Conservation (phyloP, 2,113 vertebrate genomes). For the Naja naja region DNA sequence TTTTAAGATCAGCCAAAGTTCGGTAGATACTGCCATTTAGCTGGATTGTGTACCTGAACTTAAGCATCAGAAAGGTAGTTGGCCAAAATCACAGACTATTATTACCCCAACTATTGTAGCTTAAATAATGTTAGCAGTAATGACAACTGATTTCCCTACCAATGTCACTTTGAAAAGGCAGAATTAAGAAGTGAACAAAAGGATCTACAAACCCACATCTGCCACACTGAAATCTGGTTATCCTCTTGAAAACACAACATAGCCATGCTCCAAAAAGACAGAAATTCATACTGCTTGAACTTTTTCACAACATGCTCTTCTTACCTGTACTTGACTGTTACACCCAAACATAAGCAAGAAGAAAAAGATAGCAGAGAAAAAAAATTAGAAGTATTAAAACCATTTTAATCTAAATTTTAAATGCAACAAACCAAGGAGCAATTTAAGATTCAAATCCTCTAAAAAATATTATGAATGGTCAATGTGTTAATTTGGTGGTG, state of each 20-base stretch:
- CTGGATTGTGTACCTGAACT: background rate
- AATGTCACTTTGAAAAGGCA: background rate
- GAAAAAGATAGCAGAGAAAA: slow-evolving; percentile 71
- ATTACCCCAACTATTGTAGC: background rate
- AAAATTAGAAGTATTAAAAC: slow-evolving; percentile 63
- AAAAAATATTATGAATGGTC: background rate
- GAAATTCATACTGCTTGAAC: slow-evolving; percentile 17
- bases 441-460: background rate
- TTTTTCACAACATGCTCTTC: slow-evolving; percentile 69
- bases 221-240: background rate
- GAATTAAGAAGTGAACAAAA: background rate
- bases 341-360: slow-evolving; percentile 81
- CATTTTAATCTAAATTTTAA: slow-evolving; percentile 35
- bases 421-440: background rate
- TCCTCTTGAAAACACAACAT: background rate
- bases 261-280: background rate
- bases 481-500: background rate
- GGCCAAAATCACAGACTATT: background rate
- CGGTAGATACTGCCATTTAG: background rate
- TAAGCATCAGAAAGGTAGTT: background rate
- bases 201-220: background rate
- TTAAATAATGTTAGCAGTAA: background rate
- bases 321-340: slow-evolving; percentile 86
- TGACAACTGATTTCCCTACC: background rate
- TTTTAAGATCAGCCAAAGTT: background rate